Conservation (phyloP, 1,140 invertebrate genomes). For the Cepaea nemoralis region DNA sequence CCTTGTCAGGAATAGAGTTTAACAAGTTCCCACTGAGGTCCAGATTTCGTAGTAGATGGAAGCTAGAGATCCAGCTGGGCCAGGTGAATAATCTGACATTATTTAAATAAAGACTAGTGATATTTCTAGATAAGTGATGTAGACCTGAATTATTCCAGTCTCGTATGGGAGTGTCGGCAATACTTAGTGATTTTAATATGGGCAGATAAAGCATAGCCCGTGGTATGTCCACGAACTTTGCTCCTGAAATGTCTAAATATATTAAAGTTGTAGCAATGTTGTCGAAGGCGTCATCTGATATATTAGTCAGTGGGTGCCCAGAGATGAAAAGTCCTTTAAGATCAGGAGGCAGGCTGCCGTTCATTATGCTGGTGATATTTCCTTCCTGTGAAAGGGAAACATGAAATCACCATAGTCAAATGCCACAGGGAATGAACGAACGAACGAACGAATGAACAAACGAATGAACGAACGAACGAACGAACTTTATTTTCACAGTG, state of each 20-base stretch:
- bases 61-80: background rate
- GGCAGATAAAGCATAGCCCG: background rate
- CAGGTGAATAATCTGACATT: background rate
- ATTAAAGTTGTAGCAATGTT: background rate
- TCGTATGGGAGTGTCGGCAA: background rate
- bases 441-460: too few relatives aligned
- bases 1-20: too few relatives aligned
- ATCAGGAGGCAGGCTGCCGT: background rate
- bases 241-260: background rate
- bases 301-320: background rate
- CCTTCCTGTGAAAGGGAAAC: too few relatives aligned
- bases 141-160: background rate
- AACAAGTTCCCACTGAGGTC: too few relatives aligned
- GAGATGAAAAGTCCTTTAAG: background rate
- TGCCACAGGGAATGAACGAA: too few relatives aligned
- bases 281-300: background rate
- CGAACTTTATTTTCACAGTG: too few relatives aligned
- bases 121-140: background rate
- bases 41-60: background rate
- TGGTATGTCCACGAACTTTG: background rate
- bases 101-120: background rate
- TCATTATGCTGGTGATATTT: background rate
- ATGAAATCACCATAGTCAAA: too few relatives aligned
- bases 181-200: background rate
- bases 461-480: too few relatives aligned